A percentile compares a stretch with the other conserved stretches of the same genome.
phyloP scores from a whole-genome alignment of 2,888 invertebrate species.

The Axea sp. region DNA sequence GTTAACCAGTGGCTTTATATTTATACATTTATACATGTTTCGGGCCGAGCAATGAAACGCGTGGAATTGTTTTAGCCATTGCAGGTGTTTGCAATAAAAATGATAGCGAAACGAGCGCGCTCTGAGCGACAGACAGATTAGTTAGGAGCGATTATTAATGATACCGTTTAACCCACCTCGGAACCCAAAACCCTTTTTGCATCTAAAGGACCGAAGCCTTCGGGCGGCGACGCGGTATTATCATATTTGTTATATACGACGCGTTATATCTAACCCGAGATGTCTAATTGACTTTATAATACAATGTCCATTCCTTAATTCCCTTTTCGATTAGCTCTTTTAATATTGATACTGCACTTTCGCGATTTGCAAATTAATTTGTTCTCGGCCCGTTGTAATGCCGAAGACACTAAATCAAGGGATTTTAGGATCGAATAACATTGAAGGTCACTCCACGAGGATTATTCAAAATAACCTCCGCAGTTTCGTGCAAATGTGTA shows the following conservation, averaged over 20 bases:
- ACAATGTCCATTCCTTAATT: conserved; percentile 64
- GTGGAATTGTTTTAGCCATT: conserved; percentile 36
- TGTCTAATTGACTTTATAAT: conserved; percentile 79
- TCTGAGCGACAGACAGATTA: conserved; percentile 82
- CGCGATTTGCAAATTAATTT: conserved; percentile 46
- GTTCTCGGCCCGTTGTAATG: conserved; percentile 14
- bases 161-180: conserved; percentile 82
- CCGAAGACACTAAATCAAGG: conserved; percentile 20
- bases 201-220: conserved; percentile 69
- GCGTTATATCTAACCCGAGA: conserved; percentile 77
- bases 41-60: no score
- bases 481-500: background rate
- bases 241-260: conserved; percentile 79
- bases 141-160: conserved; percentile 84
- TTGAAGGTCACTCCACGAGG: background rate
- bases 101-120: conserved; percentile 71
- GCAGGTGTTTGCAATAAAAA: conserved; percentile 68
- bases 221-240: conserved; percentile 74
- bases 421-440: conserved; percentile 7
- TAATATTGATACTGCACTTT: conserved; percentile 56
- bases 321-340: conserved; percentile 56
- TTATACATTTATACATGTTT: no score
- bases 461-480: conserved; percentile 2
- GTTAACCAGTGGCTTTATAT: no score
- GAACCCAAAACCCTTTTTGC: conserved; percentile 77